phyloP scores from a whole-genome alignment of 2,888 invertebrate genomes.

The Coenonympha arcania region DNA sequence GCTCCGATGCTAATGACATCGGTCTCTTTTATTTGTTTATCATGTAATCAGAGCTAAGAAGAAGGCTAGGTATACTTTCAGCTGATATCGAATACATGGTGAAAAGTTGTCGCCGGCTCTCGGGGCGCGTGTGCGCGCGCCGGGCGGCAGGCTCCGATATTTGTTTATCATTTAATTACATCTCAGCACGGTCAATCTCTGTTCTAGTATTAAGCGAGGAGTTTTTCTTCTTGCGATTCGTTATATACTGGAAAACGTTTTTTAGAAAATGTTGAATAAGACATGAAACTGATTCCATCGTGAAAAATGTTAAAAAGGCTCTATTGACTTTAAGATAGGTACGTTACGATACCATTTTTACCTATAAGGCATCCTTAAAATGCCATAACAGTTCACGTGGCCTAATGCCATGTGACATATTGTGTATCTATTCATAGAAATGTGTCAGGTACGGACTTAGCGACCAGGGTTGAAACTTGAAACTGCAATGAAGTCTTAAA shows the following conservation, averaged over 20 bases:
- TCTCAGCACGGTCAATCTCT: slow-evolving; percentile 7
- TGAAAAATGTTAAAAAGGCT: neutral
- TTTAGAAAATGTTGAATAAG: neutral
- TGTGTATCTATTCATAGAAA: too few species aligned
- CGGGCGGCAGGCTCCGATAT: slow-evolving; percentile 34
- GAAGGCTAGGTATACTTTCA: neutral
- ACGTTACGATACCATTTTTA: neutral
- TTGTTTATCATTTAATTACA: slow-evolving; percentile 19
- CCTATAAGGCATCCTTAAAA: neutral
- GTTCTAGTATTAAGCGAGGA: neutral
- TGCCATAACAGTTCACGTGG: too few species aligned
- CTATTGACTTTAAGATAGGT: neutral
- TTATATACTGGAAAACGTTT: neutral
- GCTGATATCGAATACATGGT: neutral
- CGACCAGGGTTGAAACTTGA: slow-evolving; percentile 38
- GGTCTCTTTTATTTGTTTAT: slow-evolving; percentile 27
- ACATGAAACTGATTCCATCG: too few species aligned
- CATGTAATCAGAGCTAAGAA: neutral
- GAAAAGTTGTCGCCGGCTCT: neutral
- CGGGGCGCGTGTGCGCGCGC: slow-evolving; percentile 27
- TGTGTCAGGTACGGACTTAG: slow-evolving; percentile 40
- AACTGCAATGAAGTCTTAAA: too few species aligned
- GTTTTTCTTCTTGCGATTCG: neutral
- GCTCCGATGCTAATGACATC: slow-evolving; percentile 31
- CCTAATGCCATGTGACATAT: too few species aligned